Conservation (phyloP, 92 coral and sea anemone genomes). For the Umimayanthus kanabou region DNA sequence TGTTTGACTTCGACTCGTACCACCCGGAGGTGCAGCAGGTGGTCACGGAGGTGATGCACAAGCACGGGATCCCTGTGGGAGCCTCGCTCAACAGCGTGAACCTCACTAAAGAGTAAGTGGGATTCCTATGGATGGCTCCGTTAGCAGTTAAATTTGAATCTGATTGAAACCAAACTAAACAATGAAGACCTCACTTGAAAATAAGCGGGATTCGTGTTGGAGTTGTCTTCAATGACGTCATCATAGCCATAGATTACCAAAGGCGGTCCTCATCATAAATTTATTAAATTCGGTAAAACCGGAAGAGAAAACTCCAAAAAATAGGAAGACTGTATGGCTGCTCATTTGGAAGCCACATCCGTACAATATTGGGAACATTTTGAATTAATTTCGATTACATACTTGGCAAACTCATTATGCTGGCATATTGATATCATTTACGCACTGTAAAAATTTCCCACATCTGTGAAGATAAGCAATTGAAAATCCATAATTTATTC, state of each 20-base stretch:
- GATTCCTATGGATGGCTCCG: background rate
- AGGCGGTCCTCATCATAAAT: background rate
- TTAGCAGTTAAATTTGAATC: background rate
- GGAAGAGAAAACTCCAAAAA: no score
- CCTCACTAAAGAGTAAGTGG: constrained; percentile 92
- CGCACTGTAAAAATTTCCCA: background rate
- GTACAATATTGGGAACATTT: no score
- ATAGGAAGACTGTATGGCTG: no score
- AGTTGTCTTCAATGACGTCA: no score
- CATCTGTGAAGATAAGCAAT: background rate
- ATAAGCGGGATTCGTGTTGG: background rate
- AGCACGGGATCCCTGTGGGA: constrained; percentile 98
- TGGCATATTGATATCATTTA: background rate
- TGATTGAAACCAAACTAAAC: background rate
- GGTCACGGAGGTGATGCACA: constrained; percentile 87
- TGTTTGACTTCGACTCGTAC: constrained; percentile 96
- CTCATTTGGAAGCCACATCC: no score
- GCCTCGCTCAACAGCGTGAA: constrained; percentile 74
- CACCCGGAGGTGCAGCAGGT: constrained; percentile 95
- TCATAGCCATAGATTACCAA: background rate
- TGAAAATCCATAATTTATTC: background rate
- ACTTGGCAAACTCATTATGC: background rate
- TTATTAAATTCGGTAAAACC: no score
- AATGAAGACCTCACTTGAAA: background rate
- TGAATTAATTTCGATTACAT: background rate